A percentile compares a stretch with the other conserved stretches of the same genome.
phyloP scores from a whole-genome alignment of 1,140 invertebrate species.

The Drosophila nigrodunni region DNA sequence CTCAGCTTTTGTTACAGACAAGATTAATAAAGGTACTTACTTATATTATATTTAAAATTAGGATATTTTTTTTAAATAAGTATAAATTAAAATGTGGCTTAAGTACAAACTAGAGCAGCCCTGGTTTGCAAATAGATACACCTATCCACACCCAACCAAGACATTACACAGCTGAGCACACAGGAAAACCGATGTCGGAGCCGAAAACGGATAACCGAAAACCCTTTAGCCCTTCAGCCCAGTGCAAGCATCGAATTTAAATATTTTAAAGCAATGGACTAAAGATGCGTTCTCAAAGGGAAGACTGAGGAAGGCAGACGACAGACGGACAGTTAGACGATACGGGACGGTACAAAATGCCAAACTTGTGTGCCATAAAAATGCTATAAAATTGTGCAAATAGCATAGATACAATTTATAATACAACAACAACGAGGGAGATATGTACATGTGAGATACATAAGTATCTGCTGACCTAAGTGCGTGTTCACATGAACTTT shows the following conservation, averaged over 20 bases:
- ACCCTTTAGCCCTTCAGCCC: background rate
- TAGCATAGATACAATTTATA: conserved; percentile 55
- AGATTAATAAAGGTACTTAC: too few relatives aligned
- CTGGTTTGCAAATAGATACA: conserved; percentile 1
- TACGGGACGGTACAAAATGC: conserved; percentile 41
- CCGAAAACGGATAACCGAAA: conserved; percentile 21
- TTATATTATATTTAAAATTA: too few relatives aligned
- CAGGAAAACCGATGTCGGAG: conserved; percentile 20
- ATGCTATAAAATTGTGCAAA: conserved; percentile 78
- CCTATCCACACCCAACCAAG: conserved; percentile 25
- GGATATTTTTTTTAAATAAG: too few relatives aligned
- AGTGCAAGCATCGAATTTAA: conserved; percentile 67
- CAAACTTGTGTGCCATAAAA: conserved; percentile 75
- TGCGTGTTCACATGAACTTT: conserved; percentile 43
- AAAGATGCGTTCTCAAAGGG: background rate
- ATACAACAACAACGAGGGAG: conserved; percentile 5
- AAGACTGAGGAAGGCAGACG: too few relatives aligned
- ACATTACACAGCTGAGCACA: conserved; percentile 69
- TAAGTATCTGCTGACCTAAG: conserved; percentile 35
- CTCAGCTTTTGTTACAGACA: background rate
- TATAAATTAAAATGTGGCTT: too few relatives aligned
- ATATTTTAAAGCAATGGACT: conserved; percentile 65
- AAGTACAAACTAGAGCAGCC: background rate
- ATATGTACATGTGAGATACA: conserved; percentile 40
- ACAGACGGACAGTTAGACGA: conserved; percentile 15